Conservation (phyloP, 2,113 vertebrate genomes). For the Rissa tridactyla region DNA sequence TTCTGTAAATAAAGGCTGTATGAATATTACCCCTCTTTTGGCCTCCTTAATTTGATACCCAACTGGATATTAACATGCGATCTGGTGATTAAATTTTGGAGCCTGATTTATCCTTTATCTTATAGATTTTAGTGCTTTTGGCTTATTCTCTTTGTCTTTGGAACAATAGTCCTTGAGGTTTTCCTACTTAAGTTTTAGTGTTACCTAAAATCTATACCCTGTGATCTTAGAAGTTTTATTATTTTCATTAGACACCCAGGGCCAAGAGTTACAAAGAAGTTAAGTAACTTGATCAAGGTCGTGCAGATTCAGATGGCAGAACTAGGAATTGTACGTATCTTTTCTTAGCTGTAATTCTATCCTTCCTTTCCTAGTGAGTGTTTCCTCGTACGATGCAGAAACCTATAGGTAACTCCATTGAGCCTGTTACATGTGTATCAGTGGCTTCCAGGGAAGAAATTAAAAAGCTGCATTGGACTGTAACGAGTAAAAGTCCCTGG, state of each 20-base stretch:
- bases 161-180: background rate
- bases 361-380: background rate
- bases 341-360: background rate
- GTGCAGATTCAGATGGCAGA: background rate
- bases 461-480: background rate
- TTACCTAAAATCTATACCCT: background rate
- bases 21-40: background rate
- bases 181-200: background rate
- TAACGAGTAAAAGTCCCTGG: background rate
- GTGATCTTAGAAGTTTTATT: background rate
- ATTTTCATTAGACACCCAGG: background rate
- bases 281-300: background rate
- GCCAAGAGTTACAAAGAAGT: background rate
- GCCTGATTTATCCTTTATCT: background rate
- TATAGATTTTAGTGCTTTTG: background rate
- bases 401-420: background rate
- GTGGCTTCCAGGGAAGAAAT: background rate
- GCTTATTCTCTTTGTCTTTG: background rate
- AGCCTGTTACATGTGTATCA: background rate
- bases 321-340: background rate
- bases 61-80: background rate
- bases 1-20: background rate
- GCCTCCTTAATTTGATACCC: background rate
- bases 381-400: background rate
- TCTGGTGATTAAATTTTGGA: background rate